A percentile compares a stretch with the other conserved stretches of the same genome.
Conservation (phyloP, 1,140 invertebrate genomes). For the Trissolcus basalis region DNA sequence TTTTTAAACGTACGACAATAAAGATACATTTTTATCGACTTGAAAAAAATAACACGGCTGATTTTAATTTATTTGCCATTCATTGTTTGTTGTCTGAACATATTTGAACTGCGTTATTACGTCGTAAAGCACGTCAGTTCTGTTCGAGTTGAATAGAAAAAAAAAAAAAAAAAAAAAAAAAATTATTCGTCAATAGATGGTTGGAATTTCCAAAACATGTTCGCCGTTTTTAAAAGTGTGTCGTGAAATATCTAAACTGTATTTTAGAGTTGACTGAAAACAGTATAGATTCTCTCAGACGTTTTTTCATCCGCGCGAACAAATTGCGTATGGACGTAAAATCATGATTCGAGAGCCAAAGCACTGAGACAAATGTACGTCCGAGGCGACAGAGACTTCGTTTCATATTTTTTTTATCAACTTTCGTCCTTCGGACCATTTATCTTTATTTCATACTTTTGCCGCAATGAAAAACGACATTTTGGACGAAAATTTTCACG, state of each 20-base stretch:
- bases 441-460: background rate
- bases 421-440: background rate
- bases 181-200: constrained; percentile 26
- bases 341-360: constrained; percentile 3
- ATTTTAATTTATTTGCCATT: no score
- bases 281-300: constrained; percentile 32
- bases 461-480: background rate
- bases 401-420: constrained; percentile 3
- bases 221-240: constrained; percentile 37
- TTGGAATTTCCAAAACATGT: constrained; percentile 27
- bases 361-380: constrained; percentile 8
- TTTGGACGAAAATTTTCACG: constrained; percentile 1
- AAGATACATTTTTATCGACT: background rate
- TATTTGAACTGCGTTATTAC: background rate
- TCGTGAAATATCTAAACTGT: constrained; percentile 38
- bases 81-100: background rate
- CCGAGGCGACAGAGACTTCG: background rate
- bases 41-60: background rate
- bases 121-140: constrained; percentile 20
- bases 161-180: no score
- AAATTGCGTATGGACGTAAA: constrained; percentile 29
- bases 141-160: constrained; percentile 21
- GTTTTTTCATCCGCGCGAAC: constrained; percentile 26
- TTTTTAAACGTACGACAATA: no score
- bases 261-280: constrained; percentile 33